Conservation (phyloP, 2,797 vertebrate species). For the Hylomyscus alleni region DNA sequence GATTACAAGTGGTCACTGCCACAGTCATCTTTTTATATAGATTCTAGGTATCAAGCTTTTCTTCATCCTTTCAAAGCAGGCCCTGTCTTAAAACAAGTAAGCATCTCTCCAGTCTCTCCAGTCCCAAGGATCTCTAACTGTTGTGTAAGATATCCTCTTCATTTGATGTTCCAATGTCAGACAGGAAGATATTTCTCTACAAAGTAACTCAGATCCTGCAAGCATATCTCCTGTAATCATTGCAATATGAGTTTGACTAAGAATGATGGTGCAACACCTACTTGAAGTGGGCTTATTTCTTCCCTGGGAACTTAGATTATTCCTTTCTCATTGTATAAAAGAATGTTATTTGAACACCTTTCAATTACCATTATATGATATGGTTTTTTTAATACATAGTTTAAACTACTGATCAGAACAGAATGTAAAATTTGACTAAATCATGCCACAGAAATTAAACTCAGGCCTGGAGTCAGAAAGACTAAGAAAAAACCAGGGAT, state of each 20-base stretch:
- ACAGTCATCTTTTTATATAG: neutral
- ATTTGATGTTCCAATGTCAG: neutral
- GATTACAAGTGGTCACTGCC: neutral
- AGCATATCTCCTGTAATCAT: neutral
- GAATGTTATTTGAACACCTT: neutral
- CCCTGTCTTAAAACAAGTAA: neutral
- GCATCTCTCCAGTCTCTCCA: neutral
- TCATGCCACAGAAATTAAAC: neutral
- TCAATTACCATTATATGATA: neutral
- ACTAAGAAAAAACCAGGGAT: neutral
- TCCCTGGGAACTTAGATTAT: neutral
- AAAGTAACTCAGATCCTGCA: no score
- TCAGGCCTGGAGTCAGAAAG: neutral
- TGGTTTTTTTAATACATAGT: neutral
- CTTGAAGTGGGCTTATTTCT: neutral
- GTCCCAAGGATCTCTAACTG: neutral
- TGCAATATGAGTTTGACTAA: neutral
- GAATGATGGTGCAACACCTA: neutral
- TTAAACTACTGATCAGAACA: neutral
- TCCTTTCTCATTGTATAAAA: constrained; percentile 21
- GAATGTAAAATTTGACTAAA: neutral
- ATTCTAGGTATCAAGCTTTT: neutral
- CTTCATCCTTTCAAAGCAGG: neutral
- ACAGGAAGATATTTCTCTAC: neutral
- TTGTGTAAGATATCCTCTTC: no score